A percentile compares a stretch with the other conserved stretches of the same genome.
phyloP scores from a whole-genome alignment of 53 echinoderm and acorn worm genomes.

The Apostichopus leukothele region DNA sequence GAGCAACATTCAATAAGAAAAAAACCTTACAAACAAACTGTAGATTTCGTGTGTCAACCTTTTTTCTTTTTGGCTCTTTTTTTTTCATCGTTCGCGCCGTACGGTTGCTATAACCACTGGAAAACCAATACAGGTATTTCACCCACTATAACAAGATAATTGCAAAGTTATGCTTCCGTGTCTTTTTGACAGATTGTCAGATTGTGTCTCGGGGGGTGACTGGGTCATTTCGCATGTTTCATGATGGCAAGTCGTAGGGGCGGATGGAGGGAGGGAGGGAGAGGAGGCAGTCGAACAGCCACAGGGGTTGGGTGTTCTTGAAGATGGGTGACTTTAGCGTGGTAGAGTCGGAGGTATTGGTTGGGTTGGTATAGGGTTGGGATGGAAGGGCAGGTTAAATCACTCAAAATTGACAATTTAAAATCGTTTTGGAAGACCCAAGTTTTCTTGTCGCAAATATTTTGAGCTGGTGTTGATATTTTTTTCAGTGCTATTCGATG shows the following conservation, averaged over 20 bases:
- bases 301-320: neutral
- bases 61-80: neutral
- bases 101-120: neutral
- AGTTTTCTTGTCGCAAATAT: too few relatives aligned
- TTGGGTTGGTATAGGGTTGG: too few relatives aligned
- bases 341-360: neutral
- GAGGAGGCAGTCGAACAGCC: neutral
- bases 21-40: slow-evolving; percentile 17
- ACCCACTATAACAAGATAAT: neutral
- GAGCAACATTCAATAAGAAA: slow-evolving; percentile 26
- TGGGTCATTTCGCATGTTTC: neutral
- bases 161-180: neutral
- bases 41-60: slow-evolving; percentile 38
- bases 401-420: too few relatives aligned
- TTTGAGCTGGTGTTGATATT: too few relatives aligned
- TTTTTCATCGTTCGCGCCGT: neutral
- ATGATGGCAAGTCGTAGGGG: neutral
- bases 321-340: neutral
- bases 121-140: neutral
- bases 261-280: neutral
- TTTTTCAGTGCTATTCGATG: too few relatives aligned
- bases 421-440: too few relatives aligned
- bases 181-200: too few relatives aligned
- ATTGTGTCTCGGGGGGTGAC: neutral
- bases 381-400: too few relatives aligned